Evolutionary conservation across 2,888 invertebrate species (phyloP), one percentile per base, ranked within the genome.

Genomic region (Petrolisthes manimaculis): DNA sequence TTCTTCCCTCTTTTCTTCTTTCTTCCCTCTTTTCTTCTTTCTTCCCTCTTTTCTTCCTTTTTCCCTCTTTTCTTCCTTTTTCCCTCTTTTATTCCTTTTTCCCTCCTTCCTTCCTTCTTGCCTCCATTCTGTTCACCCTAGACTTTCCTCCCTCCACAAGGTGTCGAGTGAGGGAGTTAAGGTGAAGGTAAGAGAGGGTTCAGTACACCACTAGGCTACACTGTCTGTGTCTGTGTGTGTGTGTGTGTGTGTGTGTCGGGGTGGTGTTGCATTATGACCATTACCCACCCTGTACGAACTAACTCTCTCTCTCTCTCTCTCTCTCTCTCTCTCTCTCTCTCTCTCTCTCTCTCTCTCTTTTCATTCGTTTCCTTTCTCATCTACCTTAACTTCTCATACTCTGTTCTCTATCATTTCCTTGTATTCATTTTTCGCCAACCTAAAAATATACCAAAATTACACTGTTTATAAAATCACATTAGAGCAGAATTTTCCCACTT

Each of bases 251-350:
- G 86, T 69, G 53, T 81, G 82, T 53, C 82, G 86, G 37, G 86
- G 61, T 55, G 82, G 81, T 67, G 86, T 78, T 83, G 69, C 83
- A 87, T 87, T 82, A 86, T 75, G 61, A 75, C 86, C 86, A 86
- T 86, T 75, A 86, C 82, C 82, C 86, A 86, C 61, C 12, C 61
- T 69, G 86, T 86, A 86, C 86, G 86, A 86, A 86, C 74, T 67
- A n/a, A 37, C 21, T 4, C 54, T 78, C 24, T 77, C 67, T 74
- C 24, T 51, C 37, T 67, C 67, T 9, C 37, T 74, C 80, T 9
- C 21, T 55, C 79, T 55, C 54, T 37, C 54, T 21, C 55, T 55
- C 53, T 53, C 79, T 79, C 79, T 54, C 79, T 79, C 80, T 53
- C 24, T 14, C 61, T 1, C 21, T 4, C 54, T 78, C 24, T 77